Conservation (phyloP, 2,888 invertebrate species). For the Acronicta psi region DNA sequence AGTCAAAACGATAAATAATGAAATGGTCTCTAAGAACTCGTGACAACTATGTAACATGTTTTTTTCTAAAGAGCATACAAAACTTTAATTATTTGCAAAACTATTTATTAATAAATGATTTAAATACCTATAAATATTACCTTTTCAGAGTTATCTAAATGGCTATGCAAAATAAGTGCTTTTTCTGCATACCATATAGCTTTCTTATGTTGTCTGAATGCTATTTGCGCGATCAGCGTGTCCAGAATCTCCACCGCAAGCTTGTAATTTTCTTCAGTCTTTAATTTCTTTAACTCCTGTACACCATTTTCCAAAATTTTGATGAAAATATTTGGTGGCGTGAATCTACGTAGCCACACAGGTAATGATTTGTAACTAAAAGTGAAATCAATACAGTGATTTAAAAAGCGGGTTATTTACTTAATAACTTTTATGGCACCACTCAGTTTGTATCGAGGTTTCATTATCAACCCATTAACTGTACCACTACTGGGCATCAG, state of each 20-base stretch:
- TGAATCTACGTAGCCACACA: conserved; percentile 88
- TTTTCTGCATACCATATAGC: conserved; percentile 90
- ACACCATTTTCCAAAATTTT: conserved; percentile 78
- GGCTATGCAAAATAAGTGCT: conserved; percentile 89
- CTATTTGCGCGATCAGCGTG: conserved; percentile 83
- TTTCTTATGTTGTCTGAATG: conserved; percentile 81
- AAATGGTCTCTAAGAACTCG: too few relatives aligned
- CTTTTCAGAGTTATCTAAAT: conserved; percentile 63
- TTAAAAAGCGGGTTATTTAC: too few relatives aligned
- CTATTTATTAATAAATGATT: too few relatives aligned
- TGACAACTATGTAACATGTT: too few relatives aligned
- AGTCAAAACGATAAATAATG: too few relatives aligned
- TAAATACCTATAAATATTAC: conserved; percentile 56
- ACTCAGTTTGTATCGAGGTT: background rate
- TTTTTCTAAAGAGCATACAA: too few relatives aligned
- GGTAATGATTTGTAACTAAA: conserved; percentile 79
- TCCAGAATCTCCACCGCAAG: conserved; percentile 87
- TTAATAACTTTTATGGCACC: background rate
- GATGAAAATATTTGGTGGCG: conserved; percentile 84
- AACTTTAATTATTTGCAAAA: too few relatives aligned
- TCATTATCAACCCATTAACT: too few relatives aligned
- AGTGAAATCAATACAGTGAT: conserved; percentile 10
- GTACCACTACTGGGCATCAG: too few relatives aligned
- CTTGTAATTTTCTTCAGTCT: conserved; percentile 54
- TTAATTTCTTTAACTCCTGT: conserved; percentile 76